Evolutionary conservation across 1,140 invertebrate genomes (phyloP).

Genomic region (Agrilus planipennis): DNA sequence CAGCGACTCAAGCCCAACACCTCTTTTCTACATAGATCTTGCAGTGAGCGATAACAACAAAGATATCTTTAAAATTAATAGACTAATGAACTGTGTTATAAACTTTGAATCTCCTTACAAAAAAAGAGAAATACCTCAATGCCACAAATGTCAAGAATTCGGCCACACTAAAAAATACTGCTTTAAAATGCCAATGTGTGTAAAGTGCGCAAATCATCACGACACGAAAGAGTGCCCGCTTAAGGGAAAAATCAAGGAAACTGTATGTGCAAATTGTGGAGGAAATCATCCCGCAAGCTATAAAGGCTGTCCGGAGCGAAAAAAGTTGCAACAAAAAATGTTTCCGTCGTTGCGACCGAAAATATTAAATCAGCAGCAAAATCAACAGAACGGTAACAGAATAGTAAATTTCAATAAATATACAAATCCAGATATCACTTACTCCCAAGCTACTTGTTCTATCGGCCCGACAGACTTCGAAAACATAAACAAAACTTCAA

Average conservation of each 20-base stretch:
- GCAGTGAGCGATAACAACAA: constrained; percentile 4
- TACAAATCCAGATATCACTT: too few relatives aligned
- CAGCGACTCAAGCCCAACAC: neutral
- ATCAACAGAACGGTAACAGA: too few relatives aligned
- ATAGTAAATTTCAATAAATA: too few relatives aligned
- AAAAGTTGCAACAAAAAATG: constrained; percentile 4
- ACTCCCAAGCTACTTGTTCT: too few relatives aligned
- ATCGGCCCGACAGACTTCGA: too few relatives aligned
- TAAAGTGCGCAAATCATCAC: constrained; percentile 1
- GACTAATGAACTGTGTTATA: neutral
- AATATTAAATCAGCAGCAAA: constrained; percentile 1
- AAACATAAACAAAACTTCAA: too few relatives aligned
- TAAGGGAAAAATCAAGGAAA: neutral
- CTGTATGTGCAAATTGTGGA: neutral
- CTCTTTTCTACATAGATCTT: constrained; percentile 1
- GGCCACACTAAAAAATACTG: constrained; percentile 4
- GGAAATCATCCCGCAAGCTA: constrained; percentile 3
- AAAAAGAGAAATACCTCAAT: constrained; percentile 1
- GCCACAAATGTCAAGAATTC: neutral
- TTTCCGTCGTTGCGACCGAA: neutral
- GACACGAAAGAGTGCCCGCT: neutral
- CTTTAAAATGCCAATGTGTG: neutral
- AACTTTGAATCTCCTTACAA: neutral
- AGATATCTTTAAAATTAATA: constrained; percentile 1
- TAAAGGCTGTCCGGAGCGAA: neutral